Conservation (phyloP, 2,797 vertebrate genomes). For the Botia almorhae region DNA sequence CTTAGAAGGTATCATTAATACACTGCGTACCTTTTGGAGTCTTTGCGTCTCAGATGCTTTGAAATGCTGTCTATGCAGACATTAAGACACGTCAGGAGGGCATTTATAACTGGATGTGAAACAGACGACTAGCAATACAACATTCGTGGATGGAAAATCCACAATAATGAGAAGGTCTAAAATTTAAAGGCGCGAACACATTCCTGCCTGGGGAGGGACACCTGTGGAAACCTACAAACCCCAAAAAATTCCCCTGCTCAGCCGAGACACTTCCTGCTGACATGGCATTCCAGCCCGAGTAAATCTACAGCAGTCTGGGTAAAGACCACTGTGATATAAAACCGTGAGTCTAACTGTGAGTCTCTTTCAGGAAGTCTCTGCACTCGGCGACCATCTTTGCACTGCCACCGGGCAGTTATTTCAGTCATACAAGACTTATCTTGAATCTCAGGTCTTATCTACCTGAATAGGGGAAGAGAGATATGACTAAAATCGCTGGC, state of each 20-base stretch:
- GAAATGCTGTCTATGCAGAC: background rate
- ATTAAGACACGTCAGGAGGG: background rate
- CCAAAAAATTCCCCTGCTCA: conserved; percentile 34
- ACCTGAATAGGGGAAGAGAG: no score
- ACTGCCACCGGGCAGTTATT: no score
- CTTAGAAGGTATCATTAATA: no score
- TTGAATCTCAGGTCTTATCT: no score
- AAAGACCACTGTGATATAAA: background rate
- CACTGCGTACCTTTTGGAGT: no score
- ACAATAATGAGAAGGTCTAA: conserved; percentile 11
- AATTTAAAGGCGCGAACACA: conserved; percentile 11
- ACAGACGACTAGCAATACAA: background rate
- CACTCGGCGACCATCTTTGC: no score
- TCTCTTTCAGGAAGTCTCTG: no score
- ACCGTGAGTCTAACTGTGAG: no score
- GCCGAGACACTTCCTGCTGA: conserved; percentile 24
- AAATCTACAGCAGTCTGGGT: background rate
- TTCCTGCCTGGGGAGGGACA: conserved; percentile 37
- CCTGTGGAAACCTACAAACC: conserved; percentile 47
- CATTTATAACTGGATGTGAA: background rate
- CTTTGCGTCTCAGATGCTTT: background rate
- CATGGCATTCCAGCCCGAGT: conserved; percentile 13
- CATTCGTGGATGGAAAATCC: background rate
- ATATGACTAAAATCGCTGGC: no score
- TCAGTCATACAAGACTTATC: no score